phyloP scores from a whole-genome alignment of 2,888 invertebrate genomes.

The Apamea monoglypha region DNA sequence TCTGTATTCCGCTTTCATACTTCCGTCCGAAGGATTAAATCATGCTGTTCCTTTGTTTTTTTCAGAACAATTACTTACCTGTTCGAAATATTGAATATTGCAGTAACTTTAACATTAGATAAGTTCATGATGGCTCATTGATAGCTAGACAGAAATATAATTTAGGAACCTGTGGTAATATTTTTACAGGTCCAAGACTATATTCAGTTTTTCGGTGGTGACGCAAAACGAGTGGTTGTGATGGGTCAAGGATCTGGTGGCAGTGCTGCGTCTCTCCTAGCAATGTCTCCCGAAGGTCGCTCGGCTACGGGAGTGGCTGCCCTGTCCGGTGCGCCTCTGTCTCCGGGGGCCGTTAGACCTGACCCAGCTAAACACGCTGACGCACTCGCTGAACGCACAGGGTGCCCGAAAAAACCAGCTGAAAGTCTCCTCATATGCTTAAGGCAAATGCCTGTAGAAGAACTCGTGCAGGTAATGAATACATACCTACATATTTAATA shows the following conservation, averaged over 20 bases:
- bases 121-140: background rate
- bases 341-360: constrained; percentile 92
- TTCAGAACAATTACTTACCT: background rate
- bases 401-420: constrained; percentile 90
- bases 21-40: background rate
- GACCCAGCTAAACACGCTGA: constrained; percentile 91
- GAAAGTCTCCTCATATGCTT: constrained; percentile 92
- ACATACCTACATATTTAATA: background rate
- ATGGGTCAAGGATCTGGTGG: constrained; percentile 95
- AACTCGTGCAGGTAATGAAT: constrained; percentile 80
- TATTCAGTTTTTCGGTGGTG: constrained; percentile 94
- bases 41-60: background rate
- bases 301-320: constrained; percentile 92
- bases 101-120: background rate
- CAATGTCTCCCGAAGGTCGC: constrained; percentile 92
- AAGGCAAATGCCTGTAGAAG: constrained; percentile 87
- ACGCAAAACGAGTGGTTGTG: constrained; percentile 92
- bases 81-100: background rate
- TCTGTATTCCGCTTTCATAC: background rate
- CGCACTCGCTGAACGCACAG: constrained; percentile 91
- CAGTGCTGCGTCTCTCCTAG: constrained; percentile 92
- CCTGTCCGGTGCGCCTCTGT: constrained; percentile 94
- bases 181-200: constrained; percentile 90
- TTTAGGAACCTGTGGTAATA: background rate
- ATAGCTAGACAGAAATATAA: background rate